Base-by-base conservation (phyloP, 2,113 vertebrate genomes). In the rat (Rattus norvegicus) region DNA sequence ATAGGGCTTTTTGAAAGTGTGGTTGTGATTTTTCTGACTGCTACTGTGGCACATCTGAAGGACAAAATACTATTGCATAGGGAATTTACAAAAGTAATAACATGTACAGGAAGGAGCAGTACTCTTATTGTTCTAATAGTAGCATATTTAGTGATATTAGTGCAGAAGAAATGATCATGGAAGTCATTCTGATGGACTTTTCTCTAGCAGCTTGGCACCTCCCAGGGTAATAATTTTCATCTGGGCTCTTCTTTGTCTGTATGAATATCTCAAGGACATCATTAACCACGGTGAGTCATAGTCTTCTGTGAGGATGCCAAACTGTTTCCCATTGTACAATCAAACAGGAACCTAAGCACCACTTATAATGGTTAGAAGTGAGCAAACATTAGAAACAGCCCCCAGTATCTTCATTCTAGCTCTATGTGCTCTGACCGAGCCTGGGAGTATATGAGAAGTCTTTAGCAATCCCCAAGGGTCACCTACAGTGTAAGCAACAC, bases 131-230 rank as follows among this genome's bases (percentile, higher is more conserved):
- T 61, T 96, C 95, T 97, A 97, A 97, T 97, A 98, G 98, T 97
- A 98, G 97, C 96, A 86, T 94, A n/a, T n/a, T n/a, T n/a, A n/a
- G n/a, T n/a, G n/a, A n/a, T n/a, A 97, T 97, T 96, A 97, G 94
- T 97, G 97, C 83, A 97, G 96, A 95, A 93, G 85, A 96, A 97
- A 95, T 96, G 95, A 95, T 97, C 96, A 97, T 97, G 65, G 93
- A 72, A 94, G 59, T 87, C 93, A 90, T 92, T 94, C 95, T 97
- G 93, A 97, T 97, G 95, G 33, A 97, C 87, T 91, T 95, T 65
- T 90, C 76, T 92, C 85, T 75, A 97, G 95, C 75, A 95, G 70
- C 22, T 1, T 90, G 95, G 96, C 79, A 97, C 87, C 96, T 97
- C 92, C 91, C 96, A 95, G 52, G 84, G 88, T 92, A 0, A 28